These are phyloP conservation scores for Eleutherodactylus coqui DNA, from an alignment of 2,797 vertebrate species.

Conservation along the genomic window DNA sequence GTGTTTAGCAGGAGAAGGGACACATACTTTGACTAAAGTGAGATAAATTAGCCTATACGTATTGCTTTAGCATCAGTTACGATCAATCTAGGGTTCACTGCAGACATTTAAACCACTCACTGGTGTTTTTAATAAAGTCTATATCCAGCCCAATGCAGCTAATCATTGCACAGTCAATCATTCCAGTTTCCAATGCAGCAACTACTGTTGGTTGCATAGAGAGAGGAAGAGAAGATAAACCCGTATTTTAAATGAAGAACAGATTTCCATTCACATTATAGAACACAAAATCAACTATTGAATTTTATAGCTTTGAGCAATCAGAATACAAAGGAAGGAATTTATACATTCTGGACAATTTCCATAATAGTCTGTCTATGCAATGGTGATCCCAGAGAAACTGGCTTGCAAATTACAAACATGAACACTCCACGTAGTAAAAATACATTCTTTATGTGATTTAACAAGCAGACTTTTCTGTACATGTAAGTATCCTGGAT, in stretches of 20 bases:
- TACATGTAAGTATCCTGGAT: neutral
- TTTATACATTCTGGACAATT: conserved; percentile 34
- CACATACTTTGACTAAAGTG: conserved; percentile 34
- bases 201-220: conserved; percentile 58
- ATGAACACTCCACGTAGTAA: neutral
- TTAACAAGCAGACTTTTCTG: neutral
- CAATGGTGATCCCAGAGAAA: conserved; percentile 21
- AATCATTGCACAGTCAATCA: conserved; percentile 56
- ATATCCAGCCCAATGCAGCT: conserved; percentile 19
- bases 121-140: conserved; percentile 31
- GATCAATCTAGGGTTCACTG: conserved; percentile 44
- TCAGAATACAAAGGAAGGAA: conserved; percentile 50
- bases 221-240: conserved; percentile 52
- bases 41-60: conserved; percentile 52
- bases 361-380: conserved; percentile 18
- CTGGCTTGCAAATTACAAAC: conserved; percentile 15
- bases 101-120: conserved; percentile 32
- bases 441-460: neutral
- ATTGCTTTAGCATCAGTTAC: conserved; percentile 49
- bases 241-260: conserved; percentile 64
- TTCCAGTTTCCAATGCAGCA: conserved; percentile 53
- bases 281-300: conserved; percentile 49
- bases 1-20: conserved; percentile 26
- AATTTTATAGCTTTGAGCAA: conserved; percentile 62
- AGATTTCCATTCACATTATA: conserved; percentile 58